phyloP scores from a whole-genome alignment of 2,888 invertebrate genomes.

The Boloria selene region DNA sequence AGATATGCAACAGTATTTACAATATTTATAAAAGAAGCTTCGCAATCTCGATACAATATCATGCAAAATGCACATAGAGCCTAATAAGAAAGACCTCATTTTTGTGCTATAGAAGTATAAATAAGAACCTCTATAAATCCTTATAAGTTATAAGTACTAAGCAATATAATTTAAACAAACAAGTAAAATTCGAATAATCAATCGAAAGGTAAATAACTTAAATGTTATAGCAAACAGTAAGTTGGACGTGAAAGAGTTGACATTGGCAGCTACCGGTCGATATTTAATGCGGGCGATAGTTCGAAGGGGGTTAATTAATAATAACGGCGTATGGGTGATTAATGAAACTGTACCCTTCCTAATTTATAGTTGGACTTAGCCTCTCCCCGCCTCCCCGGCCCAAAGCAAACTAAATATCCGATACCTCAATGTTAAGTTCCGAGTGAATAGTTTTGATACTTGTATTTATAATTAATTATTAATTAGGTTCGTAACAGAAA shows the following conservation, averaged over 20 bases:
- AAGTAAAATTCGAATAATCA: no score
- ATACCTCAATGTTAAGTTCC: constrained; percentile 74
- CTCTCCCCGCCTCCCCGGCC: constrained; percentile 69
- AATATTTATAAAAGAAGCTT: no score
- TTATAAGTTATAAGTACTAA: no score
- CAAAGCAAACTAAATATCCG: constrained; percentile 83
- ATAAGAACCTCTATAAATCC: no score
- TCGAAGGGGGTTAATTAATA: constrained; percentile 81
- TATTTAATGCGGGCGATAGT: constrained; percentile 77
- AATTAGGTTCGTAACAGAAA: background rate
- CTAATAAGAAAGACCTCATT: no score
- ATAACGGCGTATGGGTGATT: constrained; percentile 83
- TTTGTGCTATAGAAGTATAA: no score
- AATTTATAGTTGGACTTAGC: constrained; percentile 83
- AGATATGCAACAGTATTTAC: no score
- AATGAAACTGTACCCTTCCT: constrained; percentile 83
- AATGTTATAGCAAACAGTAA: constrained; percentile 21
- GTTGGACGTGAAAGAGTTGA: constrained; percentile 59
- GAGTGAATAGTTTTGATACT: constrained; percentile 54
- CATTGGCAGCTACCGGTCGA: constrained; percentile 66
- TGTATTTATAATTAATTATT: constrained; percentile 27
- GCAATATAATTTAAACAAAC: no score
- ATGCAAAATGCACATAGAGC: no score
- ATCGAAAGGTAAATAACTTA: background rate
- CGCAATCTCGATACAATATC: no score